Evolutionary conservation across 2,888 invertebrate genomes (phyloP).

Genomic region (Cosmorhoe ocellata): DNA sequence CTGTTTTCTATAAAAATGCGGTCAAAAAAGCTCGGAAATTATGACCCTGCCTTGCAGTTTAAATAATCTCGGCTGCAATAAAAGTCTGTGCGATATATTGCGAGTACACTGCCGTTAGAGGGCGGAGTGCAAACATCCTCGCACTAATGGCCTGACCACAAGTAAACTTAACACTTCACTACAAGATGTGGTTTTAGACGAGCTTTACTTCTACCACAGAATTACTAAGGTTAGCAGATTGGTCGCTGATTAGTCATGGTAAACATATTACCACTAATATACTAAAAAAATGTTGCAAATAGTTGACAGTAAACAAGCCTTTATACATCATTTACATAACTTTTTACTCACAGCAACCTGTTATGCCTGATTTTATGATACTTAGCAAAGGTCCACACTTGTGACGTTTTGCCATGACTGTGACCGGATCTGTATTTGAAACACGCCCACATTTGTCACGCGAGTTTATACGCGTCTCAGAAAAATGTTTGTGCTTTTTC

Average conservation of each 20-base stretch:
- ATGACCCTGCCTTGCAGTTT: conserved; percentile 57
- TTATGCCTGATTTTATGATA: too few relatives aligned
- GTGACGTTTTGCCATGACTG: too few relatives aligned
- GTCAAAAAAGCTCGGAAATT: conserved; percentile 44
- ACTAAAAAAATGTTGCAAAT: too few relatives aligned
- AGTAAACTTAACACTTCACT: conserved; percentile 35
- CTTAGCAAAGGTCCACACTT: too few relatives aligned
- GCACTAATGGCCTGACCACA: conserved; percentile 49
- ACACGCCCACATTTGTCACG: too few relatives aligned
- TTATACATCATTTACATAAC: too few relatives aligned
- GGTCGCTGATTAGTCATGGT: background rate
- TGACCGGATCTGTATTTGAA: too few relatives aligned
- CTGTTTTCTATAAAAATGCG: conserved; percentile 3
- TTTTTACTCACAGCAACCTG: too few relatives aligned
- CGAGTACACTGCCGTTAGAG: conserved; percentile 54
- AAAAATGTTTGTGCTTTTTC: too few relatives aligned
- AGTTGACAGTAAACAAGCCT: too few relatives aligned
- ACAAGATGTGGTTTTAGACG: conserved; percentile 12
- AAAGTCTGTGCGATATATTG: conserved; percentile 62
- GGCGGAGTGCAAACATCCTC: conserved; percentile 53
- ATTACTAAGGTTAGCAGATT: background rate
- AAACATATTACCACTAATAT: too few relatives aligned
- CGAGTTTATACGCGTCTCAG: too few relatives aligned
- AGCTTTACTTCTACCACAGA: conserved; percentile 8
- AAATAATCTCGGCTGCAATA: conserved; percentile 69